Evolutionary conservation across 2,888 invertebrate genomes (phyloP), one percentile per base, ranked within the genome.

Genomic region (Escarpia spicata): DNA sequence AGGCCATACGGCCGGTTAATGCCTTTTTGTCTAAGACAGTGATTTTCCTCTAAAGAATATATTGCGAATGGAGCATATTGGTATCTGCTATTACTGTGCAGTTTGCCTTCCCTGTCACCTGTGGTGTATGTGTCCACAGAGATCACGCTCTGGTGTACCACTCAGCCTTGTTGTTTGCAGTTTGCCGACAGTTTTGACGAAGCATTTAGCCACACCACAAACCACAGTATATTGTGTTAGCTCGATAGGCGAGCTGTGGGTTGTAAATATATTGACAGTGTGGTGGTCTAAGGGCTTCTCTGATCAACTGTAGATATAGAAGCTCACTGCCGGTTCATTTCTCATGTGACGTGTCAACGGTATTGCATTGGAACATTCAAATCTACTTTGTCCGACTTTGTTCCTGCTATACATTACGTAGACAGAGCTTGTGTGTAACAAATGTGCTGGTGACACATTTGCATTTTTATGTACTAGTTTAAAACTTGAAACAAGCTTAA

Each of bases 181-280:
- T 52, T 52, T 52, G 52, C 52, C 52, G 52, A 52, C 52, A 52
- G 52, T 52, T 26, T 75, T 26, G 75, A 75, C 75, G 19, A 75
- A 75, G n/a, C 75, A 26, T 75, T 75, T 75, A 75, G 75, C 75
- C 75, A 19, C 75, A 75, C 75, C 75, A n/a, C 75, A 75, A 75
- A 75, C 75, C 75, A 75, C 19, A 75, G 19, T 75, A 26, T 75
- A 75, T 75, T 75, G 75, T 75, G 75, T 75, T 75, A 19, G 75
- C n/a, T 19, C 26, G 6, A 75, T 75, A 75, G 26, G 6, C 19
- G 75, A 75, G 26, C n/a, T 26, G 75, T 75, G 75, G 26, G 75
- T 75, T 75, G 75, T 75, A 75, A 75, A 75, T 75, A 75, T 75
- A 75, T 75, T 75, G 75, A 75, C 75, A 75, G 26, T 75, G 75